Base-by-base conservation (phyloP, 2,113 vertebrate species). In the Brachyistius frenatus region DNA sequence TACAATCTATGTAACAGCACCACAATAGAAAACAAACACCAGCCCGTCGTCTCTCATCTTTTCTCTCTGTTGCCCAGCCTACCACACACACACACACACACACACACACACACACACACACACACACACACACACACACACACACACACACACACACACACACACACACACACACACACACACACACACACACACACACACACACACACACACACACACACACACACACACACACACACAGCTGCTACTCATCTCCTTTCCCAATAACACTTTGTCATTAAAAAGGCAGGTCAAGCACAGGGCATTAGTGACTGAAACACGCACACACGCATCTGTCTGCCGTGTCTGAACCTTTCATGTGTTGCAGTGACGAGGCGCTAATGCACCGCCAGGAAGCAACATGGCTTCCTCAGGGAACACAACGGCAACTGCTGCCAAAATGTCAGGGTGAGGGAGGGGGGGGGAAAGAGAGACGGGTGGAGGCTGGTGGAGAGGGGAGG, bases 341-440 rank as follows among this genome's bases (percentile, higher is more conserved):
- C 55, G 44, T 55, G 57, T 74, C 65, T 68, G 46, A 56, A 65
- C 57, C 33, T 73, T 56, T 49, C 46, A 52, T 49, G 41, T 58
- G 79, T 67, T 46, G 53, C 46, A 57, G 54, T 85, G 81, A 86
- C 46, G 54, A 73, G 66, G 70, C 2, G 60, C 73, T 88, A 88
- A 90, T 89, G 72, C 80, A 83, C 46, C 8, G 54, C 78, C 57
- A 80, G 72, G 71, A 80, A 80, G 50, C 75, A 85, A 85, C 79
- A 85, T 86, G 83, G 79, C 67, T 85, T 73, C 84, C 87, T 14
- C 31, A 55, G 85, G 85, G 63, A 68, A 60, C 1, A n/a, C 79
- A 88, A 88, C 5, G 56, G 54, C 36, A 75, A 76, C 78, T 76
- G 83, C 78, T 89, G 81, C 73, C 73, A 83, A 83, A 84, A 79